Conservation (phyloP, 1,140 invertebrate genomes). For the Brachionus asplanchnoidis region DNA sequence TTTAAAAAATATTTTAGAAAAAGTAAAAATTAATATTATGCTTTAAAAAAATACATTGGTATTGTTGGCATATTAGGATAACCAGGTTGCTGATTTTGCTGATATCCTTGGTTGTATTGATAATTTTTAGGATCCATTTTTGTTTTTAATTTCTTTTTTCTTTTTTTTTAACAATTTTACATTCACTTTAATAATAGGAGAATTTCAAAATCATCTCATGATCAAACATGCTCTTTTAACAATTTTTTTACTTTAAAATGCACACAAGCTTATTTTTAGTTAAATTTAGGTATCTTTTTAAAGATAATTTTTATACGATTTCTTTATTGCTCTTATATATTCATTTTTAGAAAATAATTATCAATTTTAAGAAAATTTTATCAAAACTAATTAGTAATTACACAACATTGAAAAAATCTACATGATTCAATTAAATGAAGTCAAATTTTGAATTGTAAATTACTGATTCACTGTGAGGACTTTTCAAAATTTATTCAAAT, state of each 20-base stretch:
- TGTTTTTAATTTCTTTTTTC: background rate
- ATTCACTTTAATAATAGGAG: background rate
- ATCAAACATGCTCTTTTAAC: background rate
- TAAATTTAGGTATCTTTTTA: background rate
- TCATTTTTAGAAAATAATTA: background rate
- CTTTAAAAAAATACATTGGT: background rate
- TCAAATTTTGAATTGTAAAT: too few species aligned
- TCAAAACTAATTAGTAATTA: too few species aligned
- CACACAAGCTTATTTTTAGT: too few species aligned
- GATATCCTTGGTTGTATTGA: background rate
- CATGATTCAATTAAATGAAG: too few species aligned
- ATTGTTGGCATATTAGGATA: background rate
- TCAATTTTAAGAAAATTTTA: too few species aligned
- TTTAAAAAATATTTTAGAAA: background rate
- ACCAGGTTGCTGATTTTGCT: background rate
- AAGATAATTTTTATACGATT: background rate
- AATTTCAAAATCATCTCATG: background rate
- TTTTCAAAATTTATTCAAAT: too few species aligned
- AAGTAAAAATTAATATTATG: background rate
- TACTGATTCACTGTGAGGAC: too few species aligned
- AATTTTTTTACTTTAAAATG: background rate
- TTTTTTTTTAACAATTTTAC: background rate
- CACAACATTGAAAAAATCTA: too few species aligned
- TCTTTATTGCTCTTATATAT: background rate
- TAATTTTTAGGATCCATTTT: background rate